Conservation (phyloP, 2,797 vertebrate genomes). For the Falco rusticolus region DNA sequence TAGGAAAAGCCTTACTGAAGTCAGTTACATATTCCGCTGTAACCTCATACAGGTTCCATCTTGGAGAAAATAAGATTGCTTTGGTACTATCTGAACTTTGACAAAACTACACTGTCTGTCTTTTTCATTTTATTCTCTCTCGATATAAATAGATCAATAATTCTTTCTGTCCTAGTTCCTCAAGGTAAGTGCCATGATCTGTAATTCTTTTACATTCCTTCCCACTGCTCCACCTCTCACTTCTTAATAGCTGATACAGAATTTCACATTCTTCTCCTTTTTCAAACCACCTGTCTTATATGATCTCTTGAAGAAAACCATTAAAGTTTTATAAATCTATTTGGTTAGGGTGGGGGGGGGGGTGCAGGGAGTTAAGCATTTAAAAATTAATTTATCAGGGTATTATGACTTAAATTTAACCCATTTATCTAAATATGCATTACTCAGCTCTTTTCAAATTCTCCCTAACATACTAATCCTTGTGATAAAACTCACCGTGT, state of each 20-base stretch:
- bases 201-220: not conserved
- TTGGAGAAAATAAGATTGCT: not conserved
- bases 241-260: not conserved
- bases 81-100: not conserved
- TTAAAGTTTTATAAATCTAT: not conserved
- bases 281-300: not conserved
- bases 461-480: not conserved
- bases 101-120: not conserved
- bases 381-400: not conserved
- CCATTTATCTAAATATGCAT: not conserved
- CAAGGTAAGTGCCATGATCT: not conserved
- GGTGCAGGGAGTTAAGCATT: not conserved
- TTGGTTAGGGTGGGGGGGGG: not conserved
- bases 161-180: not conserved
- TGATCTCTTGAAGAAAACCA: not conserved
- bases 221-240: not conserved
- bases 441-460: not conserved
- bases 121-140: not conserved
- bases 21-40: not conserved
- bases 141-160: not conserved
- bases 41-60: not conserved
- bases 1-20: not conserved
- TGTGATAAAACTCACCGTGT: not conserved
- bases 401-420: not conserved
- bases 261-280: not conserved